Conservation (phyloP, 2,113 vertebrate genomes). For the Mormoops blainvillei region DNA sequence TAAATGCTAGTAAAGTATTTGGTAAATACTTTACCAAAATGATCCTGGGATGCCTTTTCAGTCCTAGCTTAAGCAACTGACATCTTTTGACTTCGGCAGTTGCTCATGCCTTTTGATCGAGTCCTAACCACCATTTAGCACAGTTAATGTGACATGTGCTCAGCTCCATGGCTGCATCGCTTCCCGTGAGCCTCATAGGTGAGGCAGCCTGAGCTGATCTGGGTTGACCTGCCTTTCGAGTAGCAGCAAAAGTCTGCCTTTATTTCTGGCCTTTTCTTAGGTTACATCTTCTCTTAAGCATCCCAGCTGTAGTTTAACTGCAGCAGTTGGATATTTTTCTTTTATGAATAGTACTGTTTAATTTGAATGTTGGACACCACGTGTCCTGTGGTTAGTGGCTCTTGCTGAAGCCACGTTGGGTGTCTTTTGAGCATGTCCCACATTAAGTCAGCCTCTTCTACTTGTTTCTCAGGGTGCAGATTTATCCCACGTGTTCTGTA, state of each 20-base stretch:
- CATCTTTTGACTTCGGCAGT: not conserved
- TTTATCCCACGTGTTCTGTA: conserved; percentile 96
- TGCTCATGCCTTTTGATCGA: not conserved
- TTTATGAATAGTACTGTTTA: not conserved
- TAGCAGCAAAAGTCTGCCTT: not conserved
- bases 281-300: not conserved
- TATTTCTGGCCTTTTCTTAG: not conserved
- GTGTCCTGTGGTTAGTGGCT: not conserved
- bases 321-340: rapidly evolving
- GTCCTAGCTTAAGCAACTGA: not conserved
- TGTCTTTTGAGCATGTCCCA: rapidly evolving
- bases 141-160: rapidly evolving
- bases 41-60: not conserved
- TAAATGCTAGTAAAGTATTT: too few species aligned
- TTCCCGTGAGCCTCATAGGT: rapidly evolving
- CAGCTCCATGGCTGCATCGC: rapidly evolving
- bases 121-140: not conserved
- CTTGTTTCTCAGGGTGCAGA: conserved; percentile 90
- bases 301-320: not conserved
- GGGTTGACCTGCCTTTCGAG: not conserved
- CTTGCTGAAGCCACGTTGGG: rapidly evolving
- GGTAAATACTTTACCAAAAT: not conserved
- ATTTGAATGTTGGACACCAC: rapidly evolving
- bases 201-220: not conserved
- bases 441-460: not conserved